A percentile compares a stretch with the other conserved stretches of the same genome.
phyloP scores from a whole-genome alignment of 2,113 vertebrate genomes.

The Microcebus griseorufus region DNA sequence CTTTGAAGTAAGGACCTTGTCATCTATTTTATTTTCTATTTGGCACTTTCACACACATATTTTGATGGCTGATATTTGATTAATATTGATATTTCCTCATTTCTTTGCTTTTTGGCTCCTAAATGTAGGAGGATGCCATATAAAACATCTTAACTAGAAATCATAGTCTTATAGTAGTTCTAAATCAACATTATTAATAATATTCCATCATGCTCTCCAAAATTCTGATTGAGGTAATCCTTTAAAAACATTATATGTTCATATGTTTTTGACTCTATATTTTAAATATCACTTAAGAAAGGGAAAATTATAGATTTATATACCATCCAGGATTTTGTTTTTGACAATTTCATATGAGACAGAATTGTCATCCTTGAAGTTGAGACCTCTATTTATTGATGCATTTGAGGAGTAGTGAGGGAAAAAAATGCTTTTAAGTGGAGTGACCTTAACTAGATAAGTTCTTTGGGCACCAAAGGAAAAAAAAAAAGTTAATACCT shows the following conservation, averaged over 20 bases:
- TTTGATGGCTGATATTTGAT: background rate
- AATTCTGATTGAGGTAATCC: background rate
- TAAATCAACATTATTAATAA: background rate
- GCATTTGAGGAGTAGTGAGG: background rate
- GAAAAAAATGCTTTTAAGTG: slow-evolving; percentile 8
- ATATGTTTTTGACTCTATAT: background rate
- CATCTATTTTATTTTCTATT: background rate
- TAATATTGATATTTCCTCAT: background rate
- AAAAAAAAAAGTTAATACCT: slow-evolving; percentile 48
- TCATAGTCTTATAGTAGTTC: background rate
- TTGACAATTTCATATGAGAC: background rate
- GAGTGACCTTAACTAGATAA: slow-evolving; percentile 51
- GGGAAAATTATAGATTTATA: background rate
- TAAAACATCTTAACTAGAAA: background rate
- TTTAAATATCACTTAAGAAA: background rate
- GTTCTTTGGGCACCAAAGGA: slow-evolving; percentile 45
- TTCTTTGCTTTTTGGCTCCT: background rate
- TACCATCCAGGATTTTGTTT: background rate
- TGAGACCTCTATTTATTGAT: background rate
- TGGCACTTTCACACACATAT: background rate
- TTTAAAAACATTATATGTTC: background rate
- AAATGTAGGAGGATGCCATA: background rate
- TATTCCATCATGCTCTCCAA: background rate
- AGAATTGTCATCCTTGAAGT: background rate
- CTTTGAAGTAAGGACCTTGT: background rate